These are phyloP conservation scores for Dynastes tityus DNA, from an alignment of 2,888 invertebrate species.

Conservation along the genomic window DNA sequence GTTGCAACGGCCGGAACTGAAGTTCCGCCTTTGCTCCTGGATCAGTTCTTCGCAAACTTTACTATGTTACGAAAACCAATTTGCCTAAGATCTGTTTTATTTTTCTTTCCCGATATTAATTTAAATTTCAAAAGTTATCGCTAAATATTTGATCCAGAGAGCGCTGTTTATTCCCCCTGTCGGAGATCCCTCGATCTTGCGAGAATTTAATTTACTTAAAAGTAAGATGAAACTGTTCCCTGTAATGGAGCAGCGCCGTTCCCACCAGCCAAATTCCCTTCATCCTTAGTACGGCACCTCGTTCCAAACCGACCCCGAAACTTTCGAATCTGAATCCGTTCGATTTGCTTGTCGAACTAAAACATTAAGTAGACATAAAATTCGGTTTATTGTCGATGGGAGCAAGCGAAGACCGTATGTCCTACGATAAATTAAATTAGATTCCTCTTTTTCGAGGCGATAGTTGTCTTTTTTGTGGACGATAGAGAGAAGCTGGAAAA, in stretches of 20 bases:
- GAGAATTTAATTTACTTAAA: slow-evolving; percentile 40
- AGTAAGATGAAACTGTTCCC: slow-evolving; percentile 16
- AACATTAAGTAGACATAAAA: slow-evolving; percentile 42
- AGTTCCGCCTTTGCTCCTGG: neutral
- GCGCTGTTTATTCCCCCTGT: slow-evolving; percentile 23
- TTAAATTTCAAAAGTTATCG: slow-evolving; percentile 42
- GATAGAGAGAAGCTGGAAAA: slow-evolving; percentile 7
- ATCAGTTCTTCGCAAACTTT: too few species aligned
- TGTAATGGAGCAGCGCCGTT: neutral
- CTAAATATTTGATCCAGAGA: slow-evolving; percentile 36
- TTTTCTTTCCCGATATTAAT: slow-evolving; percentile 40
- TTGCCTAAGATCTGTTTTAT: slow-evolving; percentile 33
- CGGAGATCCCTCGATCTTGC: slow-evolving; percentile 17
- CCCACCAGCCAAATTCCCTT: neutral
- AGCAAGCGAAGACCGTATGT: slow-evolving; percentile 13
- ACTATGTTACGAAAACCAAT: too few species aligned
- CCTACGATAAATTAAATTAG: slow-evolving; percentile 32
- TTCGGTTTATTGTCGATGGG: slow-evolving; percentile 36
- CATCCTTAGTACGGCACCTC: slow-evolving; percentile 1
- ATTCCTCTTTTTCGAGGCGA: slow-evolving; percentile 9
- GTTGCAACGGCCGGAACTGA: neutral
- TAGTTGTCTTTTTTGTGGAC: slow-evolving; percentile 16
- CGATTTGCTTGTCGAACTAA: slow-evolving; percentile 45
- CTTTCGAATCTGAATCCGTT: slow-evolving; percentile 36
- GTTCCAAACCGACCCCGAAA: slow-evolving; percentile 31